A percentile compares a stretch with the other conserved stretches of the same genome.
These are phyloP conservation scores for Agapornis canus DNA, from an alignment of 2,797 vertebrate species.

Conservation along the genomic window DNA sequence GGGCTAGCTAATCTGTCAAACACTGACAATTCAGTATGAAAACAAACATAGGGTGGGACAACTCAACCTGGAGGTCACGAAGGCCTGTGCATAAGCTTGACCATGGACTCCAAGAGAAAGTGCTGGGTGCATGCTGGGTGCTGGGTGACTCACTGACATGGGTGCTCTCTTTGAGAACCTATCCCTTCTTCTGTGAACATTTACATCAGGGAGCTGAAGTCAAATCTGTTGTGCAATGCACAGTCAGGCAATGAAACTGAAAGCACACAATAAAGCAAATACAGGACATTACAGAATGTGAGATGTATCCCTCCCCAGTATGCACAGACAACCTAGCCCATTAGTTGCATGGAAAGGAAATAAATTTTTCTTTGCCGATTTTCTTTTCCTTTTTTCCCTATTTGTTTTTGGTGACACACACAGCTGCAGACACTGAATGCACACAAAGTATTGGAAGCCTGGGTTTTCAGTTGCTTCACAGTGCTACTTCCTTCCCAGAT, in stretches of 20 bases:
- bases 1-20: not conserved
- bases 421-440: constrained; percentile 4
- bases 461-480: not conserved
- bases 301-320: not conserved
- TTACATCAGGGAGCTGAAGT: not conserved
- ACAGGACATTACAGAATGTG: not conserved
- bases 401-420: not conserved
- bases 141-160: not conserved
- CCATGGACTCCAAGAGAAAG: not conserved
- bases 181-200: not conserved
- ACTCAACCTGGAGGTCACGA: not conserved
- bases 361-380: not conserved
- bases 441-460: not conserved
- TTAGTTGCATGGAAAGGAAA: not conserved
- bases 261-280: not conserved
- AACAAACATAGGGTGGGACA: not conserved
- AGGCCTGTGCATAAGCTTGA: not conserved
- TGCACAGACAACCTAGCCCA: not conserved
- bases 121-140: not conserved
- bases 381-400: fast-evolving
- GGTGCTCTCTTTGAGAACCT: not conserved
- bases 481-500: not conserved
- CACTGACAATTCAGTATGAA: not conserved
- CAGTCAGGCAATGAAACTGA: not conserved
- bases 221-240: not conserved